A percentile compares a stretch with the other conserved stretches of the same genome.
These are phyloP conservation scores for Notothenia rossii DNA, from an alignment of 2,113 vertebrate species.

Conservation along the genomic window DNA sequence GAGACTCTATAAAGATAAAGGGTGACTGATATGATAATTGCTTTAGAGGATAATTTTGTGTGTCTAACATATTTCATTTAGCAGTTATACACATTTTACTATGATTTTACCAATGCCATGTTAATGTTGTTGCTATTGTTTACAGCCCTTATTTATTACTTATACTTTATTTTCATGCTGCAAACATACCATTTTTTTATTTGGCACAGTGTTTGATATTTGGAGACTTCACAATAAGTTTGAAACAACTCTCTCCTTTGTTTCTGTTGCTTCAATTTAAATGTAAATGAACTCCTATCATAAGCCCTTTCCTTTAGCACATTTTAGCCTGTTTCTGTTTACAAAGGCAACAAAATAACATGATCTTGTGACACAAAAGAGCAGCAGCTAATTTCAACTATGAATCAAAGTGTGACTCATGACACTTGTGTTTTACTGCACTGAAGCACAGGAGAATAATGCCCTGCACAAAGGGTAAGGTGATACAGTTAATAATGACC, in stretches of 20 bases:
- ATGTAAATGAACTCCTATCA: conserved; percentile 71
- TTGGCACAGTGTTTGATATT: background rate
- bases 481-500: conserved; percentile 48
- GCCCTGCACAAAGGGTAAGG: conserved; percentile 26
- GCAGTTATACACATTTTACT: background rate
- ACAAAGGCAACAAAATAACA: conserved; percentile 25
- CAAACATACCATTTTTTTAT: conserved; percentile 4
- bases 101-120: background rate
- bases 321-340: conserved; percentile 16
- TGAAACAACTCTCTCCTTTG: conserved; percentile 2
- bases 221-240: background rate
- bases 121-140: background rate
- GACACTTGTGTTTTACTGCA: conserved; percentile 50
- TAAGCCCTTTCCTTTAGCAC: conserved; percentile 29
- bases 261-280: conserved; percentile 70
- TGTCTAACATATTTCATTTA: background rate
- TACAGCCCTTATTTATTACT: background rate
- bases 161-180: background rate
- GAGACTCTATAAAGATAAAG: no score
- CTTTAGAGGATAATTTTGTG: no score
- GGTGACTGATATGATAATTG: no score
- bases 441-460: conserved; percentile 18
- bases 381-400: conserved; percentile 65
- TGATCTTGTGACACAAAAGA: conserved; percentile 16
- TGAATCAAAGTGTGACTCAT: conserved; percentile 58